These are phyloP conservation scores for Rallus limicola DNA, from an alignment of 2,113 vertebrate genomes.

Conservation along the genomic window DNA sequence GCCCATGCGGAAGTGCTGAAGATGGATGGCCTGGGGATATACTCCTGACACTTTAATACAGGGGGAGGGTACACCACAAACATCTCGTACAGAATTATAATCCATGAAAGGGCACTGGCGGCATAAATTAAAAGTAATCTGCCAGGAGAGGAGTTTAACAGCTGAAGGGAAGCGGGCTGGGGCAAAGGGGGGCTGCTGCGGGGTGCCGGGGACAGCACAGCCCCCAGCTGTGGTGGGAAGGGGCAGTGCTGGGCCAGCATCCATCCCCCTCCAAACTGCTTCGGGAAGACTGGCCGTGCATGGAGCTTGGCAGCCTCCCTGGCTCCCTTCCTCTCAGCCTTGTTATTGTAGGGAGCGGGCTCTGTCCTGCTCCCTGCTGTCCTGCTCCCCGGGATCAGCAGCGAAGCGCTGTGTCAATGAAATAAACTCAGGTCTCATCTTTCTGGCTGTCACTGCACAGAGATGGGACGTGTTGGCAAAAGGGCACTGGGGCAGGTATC, in stretches of 20 bases:
- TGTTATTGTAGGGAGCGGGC: not conserved
- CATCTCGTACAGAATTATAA: conserved; percentile 44
- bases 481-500: not conserved
- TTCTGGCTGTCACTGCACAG: not conserved
- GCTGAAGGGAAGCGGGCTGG: not conserved
- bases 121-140: conserved; percentile 33
- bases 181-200: not conserved
- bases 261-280: not conserved
- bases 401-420: not conserved
- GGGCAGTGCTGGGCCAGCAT: not conserved
- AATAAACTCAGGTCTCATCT: rapidly evolving
- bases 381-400: not conserved
- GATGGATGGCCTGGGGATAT: conserved; percentile 66
- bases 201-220: not conserved
- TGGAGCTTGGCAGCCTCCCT: not conserved
- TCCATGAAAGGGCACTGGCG: conserved; percentile 42
- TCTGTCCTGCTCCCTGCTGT: not conserved
- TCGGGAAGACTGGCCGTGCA: not conserved
- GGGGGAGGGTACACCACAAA: conserved; percentile 51
- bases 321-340: not conserved
- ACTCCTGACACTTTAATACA: conserved; percentile 59
- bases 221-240: not conserved
- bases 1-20: conserved; percentile 62
- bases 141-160: not conserved
- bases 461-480: rapidly evolving